Evolutionary conservation across 2,888 invertebrate genomes (phyloP).

Genomic region (Epistrophella euchroma): DNA sequence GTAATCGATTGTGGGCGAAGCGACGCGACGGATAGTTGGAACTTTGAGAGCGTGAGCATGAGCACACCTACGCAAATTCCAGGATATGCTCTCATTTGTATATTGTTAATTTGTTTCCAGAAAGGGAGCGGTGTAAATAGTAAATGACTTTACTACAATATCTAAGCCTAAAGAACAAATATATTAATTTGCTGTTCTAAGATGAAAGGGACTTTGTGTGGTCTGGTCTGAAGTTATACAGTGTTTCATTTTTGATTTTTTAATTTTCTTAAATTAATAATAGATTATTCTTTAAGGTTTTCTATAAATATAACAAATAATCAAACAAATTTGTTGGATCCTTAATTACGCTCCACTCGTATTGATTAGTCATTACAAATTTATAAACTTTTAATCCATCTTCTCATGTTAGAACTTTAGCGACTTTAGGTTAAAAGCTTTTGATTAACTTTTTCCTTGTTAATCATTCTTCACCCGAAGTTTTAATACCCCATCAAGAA

Average conservation of each 20-base stretch:
- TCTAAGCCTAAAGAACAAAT: not conserved
- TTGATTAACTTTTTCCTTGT: conserved; percentile 69
- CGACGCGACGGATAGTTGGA: not conserved
- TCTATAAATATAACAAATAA: not conserved
- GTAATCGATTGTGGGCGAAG: not conserved
- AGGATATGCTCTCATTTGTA: not conserved
- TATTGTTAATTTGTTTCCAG: conserved; percentile 15
- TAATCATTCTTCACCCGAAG: conserved; percentile 61
- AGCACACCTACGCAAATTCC: conserved; percentile 45
- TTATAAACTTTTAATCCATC: conserved; percentile 50
- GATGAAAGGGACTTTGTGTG: not conserved
- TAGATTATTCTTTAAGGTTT: not conserved
- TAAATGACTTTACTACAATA: not conserved
- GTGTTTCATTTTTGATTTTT: too few relatives aligned
- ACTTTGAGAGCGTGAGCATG: not conserved
- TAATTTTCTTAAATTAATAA: not conserved
- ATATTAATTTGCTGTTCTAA: not conserved
- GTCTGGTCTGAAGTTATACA: too few relatives aligned
- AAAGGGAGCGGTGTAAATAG: not conserved
- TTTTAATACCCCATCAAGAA: conserved; percentile 53
- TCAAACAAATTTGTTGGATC: conserved; percentile 18
- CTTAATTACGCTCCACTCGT: not conserved
- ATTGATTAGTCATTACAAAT: conserved; percentile 60
- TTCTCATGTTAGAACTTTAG: conserved; percentile 49
- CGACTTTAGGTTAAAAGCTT: conserved; percentile 59